Conservation (phyloP, 2,113 vertebrate species). For the Dromas ardeola region DNA sequence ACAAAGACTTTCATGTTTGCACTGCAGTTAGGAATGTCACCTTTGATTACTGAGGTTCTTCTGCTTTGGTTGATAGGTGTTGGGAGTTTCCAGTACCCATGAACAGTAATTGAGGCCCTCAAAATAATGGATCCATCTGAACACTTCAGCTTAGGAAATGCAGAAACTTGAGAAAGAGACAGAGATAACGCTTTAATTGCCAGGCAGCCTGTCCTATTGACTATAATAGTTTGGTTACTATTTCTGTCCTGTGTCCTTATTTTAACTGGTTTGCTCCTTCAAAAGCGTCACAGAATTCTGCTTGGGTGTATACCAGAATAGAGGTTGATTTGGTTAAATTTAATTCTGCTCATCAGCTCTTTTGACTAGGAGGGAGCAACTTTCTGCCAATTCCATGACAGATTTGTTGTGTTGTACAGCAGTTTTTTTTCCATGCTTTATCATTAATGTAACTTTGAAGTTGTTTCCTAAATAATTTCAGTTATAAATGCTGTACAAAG, state of each 20-base stretch:
- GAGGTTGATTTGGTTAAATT: slow-evolving; percentile 45
- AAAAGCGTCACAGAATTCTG: slow-evolving; percentile 21
- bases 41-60: neutral
- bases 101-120: neutral
- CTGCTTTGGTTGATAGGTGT: neutral
- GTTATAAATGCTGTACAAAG: neutral
- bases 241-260: neutral
- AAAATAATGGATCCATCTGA: neutral
- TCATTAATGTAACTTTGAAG: neutral
- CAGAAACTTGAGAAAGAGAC: slow-evolving; percentile 1
- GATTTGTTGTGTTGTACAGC: neutral
- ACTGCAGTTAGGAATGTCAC: neutral
- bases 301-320: slow-evolving; percentile 50
- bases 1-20: neutral
- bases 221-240: slow-evolving; percentile 37
- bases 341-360: slow-evolving; percentile 58
- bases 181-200: slow-evolving; percentile 16
- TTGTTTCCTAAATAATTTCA: neutral
- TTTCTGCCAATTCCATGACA: slow-evolving; percentile 33
- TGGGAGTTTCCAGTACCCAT: neutral
- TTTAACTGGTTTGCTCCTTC: slow-evolving; percentile 44
- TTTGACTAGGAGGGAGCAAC: slow-evolving; percentile 21
- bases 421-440: neutral
- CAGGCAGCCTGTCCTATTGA: slow-evolving; percentile 34
- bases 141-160: neutral